phyloP scores from a whole-genome alignment of 2,797 vertebrate species.

The Danio kyathit region DNA sequence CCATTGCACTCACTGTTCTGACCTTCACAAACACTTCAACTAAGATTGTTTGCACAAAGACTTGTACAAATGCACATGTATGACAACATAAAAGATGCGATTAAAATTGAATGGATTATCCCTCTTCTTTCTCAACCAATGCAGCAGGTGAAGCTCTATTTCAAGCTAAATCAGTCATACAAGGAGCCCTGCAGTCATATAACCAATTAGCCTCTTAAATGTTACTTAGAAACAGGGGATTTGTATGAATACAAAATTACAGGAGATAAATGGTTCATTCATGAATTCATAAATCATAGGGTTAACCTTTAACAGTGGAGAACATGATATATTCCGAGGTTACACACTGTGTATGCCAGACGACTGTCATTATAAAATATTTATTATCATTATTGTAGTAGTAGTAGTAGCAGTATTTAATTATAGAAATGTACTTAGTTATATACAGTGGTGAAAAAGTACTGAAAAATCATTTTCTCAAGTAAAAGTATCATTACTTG shows the following conservation, averaged over 20 bases:
- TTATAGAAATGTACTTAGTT: background rate
- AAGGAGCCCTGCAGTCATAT: slow-evolving; percentile 19
- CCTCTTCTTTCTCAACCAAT: background rate
- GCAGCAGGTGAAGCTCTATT: background rate
- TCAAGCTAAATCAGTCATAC: slow-evolving; percentile 21
- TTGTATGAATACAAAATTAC: slow-evolving; percentile 31
- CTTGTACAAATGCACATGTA: background rate
- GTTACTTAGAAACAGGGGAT: slow-evolving; percentile 40
- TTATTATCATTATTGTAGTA: background rate
- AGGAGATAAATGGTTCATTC: slow-evolving; percentile 37
- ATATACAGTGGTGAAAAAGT: background rate
- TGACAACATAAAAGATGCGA: background rate
- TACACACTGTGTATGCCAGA: background rate
- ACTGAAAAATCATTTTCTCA: too few relatives aligned
- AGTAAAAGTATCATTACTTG: too few relatives aligned
- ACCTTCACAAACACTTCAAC: background rate
- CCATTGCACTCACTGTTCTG: background rate
- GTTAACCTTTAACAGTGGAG: slow-evolving; percentile 37
- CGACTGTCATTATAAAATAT: slow-evolving; percentile 46
- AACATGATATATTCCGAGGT: slow-evolving; percentile 14
- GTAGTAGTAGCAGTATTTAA: background rate
- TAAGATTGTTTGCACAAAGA: background rate
- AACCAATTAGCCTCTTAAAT: slow-evolving; percentile 46
- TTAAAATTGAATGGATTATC: background rate
- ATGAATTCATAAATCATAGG: slow-evolving; percentile 48